These are phyloP conservation scores for Drosophila putrida DNA, from an alignment of 2,888 invertebrate genomes.

Conservation along the genomic window DNA sequence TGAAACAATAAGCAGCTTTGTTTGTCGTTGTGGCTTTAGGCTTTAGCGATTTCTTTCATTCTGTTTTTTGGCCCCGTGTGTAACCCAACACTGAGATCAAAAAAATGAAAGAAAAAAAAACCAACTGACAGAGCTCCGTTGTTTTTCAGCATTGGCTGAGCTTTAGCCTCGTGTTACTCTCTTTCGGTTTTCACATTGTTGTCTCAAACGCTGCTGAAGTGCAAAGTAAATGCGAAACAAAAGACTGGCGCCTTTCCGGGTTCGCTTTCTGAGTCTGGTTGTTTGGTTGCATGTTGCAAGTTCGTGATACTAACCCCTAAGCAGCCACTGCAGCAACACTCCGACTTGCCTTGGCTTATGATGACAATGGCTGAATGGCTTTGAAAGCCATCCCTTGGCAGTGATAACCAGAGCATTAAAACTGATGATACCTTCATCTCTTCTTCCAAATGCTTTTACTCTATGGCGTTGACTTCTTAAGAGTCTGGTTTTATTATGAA, in stretches of 20 bases:
- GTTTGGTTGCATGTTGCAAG: conserved; percentile 32
- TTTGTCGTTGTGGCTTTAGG: conserved; percentile 51
- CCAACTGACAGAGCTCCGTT: conserved; percentile 43
- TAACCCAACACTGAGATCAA: conserved; percentile 41
- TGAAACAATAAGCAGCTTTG: conserved; percentile 82
- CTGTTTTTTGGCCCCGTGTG: conserved; percentile 30
- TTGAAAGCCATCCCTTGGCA: conserved; percentile 55
- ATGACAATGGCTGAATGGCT: conserved; percentile 63
- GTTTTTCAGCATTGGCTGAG: conserved; percentile 41
- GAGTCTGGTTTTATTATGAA: conserved; percentile 42
- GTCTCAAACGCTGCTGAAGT: conserved; percentile 68
- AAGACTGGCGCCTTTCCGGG: conserved; percentile 63
- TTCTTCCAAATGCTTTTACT: background rate
- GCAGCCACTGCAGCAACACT: conserved; percentile 19
- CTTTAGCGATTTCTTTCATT: conserved; percentile 13
- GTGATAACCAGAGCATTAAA: conserved; percentile 66
- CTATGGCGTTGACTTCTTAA: conserved; percentile 68
- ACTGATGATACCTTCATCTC: background rate
- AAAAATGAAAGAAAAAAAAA: conserved; percentile 5
- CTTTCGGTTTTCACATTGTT: conserved; percentile 54
- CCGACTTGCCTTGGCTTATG: conserved; percentile 51
- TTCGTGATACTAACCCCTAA: conserved; percentile 48
- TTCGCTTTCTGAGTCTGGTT: conserved; percentile 36
- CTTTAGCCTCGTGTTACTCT: conserved; percentile 32
- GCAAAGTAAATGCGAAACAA: conserved; percentile 78